Conservation (phyloP, 2,113 vertebrate genomes). For the Cricetomys ansorgei region DNA sequence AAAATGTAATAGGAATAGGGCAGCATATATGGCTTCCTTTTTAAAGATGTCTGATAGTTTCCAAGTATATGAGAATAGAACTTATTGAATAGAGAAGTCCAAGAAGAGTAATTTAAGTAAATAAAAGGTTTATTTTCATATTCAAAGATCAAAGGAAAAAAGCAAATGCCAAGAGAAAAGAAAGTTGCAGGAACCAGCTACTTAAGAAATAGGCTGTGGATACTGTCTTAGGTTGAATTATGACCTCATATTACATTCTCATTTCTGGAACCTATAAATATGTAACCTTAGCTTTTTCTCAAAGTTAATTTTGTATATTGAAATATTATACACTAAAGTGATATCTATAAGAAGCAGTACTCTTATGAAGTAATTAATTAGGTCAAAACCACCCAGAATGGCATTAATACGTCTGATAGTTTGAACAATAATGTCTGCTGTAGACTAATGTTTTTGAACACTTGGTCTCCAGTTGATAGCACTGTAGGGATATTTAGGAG, state of each 20-base stretch:
- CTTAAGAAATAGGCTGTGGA: background rate
- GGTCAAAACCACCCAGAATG: background rate
- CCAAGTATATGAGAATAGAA: background rate
- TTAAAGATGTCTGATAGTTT: background rate
- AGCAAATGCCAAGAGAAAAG: background rate
- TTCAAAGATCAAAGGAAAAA: background rate
- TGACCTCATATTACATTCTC: background rate
- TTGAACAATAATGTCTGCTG: background rate
- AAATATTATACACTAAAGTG: background rate
- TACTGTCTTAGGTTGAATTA: background rate
- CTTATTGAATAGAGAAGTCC: background rate
- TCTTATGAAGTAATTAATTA: background rate
- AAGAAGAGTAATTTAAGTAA: constrained; percentile 10
- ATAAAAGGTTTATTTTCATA: background rate
- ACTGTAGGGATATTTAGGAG: background rate
- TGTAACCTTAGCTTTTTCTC: background rate
- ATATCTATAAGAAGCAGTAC: background rate
- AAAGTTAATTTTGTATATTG: background rate
- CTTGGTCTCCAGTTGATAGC: background rate
- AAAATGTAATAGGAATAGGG: background rate
- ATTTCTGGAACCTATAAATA: background rate
- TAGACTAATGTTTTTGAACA: background rate
- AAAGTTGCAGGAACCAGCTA: background rate
- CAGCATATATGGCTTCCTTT: background rate
- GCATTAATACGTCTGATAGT: background rate